Evolutionary conservation across 92 coral and sea anemone species (phyloP), one percentile per base, ranked within the genome.

Genomic region (Parazoanthus darwini): DNA sequence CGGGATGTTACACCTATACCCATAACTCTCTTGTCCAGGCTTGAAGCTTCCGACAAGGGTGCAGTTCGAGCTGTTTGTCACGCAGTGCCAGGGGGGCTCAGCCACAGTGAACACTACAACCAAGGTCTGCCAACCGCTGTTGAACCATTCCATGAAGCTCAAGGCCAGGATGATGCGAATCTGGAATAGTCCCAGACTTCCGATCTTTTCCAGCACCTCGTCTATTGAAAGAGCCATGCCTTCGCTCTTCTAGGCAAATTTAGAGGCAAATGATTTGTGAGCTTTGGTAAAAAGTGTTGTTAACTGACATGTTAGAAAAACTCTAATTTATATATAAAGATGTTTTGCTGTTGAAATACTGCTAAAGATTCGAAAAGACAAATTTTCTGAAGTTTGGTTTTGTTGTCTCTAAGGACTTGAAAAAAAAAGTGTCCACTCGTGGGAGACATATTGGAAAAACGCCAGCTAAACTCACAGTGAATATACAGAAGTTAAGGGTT

Each of bases 61-160:
- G 25, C 96, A 94, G 16, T 77, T 82, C n/a, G 92, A 89, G 75
- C 88, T 39, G 81, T 90, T 92, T 25, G 84, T 88, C 20, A 59
- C 91, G 56, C 96, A 94, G 54, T 82, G 80, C 96, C 96, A 94
- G 14, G 92, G 91, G 8, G 96, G 96, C 86, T 94, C 96, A 22
- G 88, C 90, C 43, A 94, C 89, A 15, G 92, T 88, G 46, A 94
- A 94, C 43, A 92, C 75, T 78, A 92, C 81, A 29, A 88, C 13
- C 73, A 88, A 74, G 15, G 88, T 77, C 74, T 91, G 92, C 50
- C 79, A 76, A 15, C 87, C 94, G 84, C 91, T 82, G 56, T 88
- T 84, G 20, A 78, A 88, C 80, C 85, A 88, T 4, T 65, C 90
- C 39, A 91, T 56, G 68, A 88, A 86, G 42, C 72, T 79, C 80